These are phyloP conservation scores for Scomber scombrus DNA, from an alignment of 2,113 vertebrate species.

Conservation along the genomic window DNA sequence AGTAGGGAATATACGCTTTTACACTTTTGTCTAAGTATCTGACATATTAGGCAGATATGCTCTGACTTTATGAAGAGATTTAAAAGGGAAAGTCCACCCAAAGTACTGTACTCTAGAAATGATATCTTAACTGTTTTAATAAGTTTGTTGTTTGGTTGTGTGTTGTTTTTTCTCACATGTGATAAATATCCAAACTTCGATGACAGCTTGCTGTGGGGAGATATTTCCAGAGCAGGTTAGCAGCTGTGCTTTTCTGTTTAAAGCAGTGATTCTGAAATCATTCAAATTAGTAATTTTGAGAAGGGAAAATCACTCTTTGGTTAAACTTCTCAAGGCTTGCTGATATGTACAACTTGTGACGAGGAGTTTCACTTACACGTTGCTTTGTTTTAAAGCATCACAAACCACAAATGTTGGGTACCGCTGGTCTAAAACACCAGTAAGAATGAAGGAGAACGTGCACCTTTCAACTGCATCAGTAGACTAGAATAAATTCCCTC, in stretches of 20 bases:
- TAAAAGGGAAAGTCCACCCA: constrained; percentile 48
- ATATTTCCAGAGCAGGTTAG: too few relatives aligned
- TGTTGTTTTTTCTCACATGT: neutral
- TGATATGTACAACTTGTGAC: neutral
- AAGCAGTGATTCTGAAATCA: neutral
- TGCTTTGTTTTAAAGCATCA: neutral
- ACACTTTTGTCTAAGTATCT: constrained; percentile 3
- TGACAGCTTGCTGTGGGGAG: too few relatives aligned
- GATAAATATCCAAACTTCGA: neutral
- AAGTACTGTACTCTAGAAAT: neutral
- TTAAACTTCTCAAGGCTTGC: neutral
- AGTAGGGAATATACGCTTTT: constrained; percentile 17
- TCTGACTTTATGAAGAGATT: constrained; percentile 14
- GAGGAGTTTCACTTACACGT: neutral
- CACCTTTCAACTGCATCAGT: neutral
- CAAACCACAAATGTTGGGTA: neutral
- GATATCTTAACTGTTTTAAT: neutral
- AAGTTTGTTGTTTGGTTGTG: too few relatives aligned
- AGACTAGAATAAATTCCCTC: neutral
- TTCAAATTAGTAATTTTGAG: neutral
- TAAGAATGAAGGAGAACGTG: too few relatives aligned
- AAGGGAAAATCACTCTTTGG: constrained; percentile 13
- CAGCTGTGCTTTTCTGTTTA: neutral
- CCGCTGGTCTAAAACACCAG: neutral
- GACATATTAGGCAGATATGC: neutral